Evolutionary conservation across 23 tunicate genomes (phyloP), one percentile per base, ranked within the genome.

Genomic region (Styela clava): DNA sequence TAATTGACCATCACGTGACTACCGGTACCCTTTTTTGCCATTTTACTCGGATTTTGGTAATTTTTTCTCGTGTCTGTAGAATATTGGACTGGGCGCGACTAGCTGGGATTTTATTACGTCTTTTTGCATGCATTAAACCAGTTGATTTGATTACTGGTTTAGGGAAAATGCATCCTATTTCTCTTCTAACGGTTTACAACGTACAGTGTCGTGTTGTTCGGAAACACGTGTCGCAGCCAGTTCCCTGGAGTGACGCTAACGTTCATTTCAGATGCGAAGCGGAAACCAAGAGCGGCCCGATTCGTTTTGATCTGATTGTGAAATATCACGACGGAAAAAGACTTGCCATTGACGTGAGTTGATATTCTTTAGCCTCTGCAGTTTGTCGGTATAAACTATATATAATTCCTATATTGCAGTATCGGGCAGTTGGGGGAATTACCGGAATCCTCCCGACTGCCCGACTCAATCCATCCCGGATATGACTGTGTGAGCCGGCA

Each of bases 271-370:
- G 35, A 27, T 71, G 77, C 77, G 35, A 22, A 3, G 23, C 34
- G 77, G 77, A 71, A 71, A 26, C 37, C 24, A 27, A 22, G 29
- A 3, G 7, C 7, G 77, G 77, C 16, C 77, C 77, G 34, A 22
- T 71, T 21, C 77, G 77, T 26, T 71, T 71, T 71, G 37, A 71
- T 32, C 35, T 71, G 77, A 3, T 29, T 30, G 77, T 71, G 7
- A 32, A 27, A 7, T 71, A 30, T 30, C 77, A 71, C 35, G 16
- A 71, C 77, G 77, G 77, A 19, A 3, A 33, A 21, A 26, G 35
- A 30, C 77, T 33, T 2, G 32, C 12, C 3, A 32, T 71, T 26
- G 34, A 71, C 29, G 77, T 71, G 35, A 71, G 77, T 71, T n/a
- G n/a, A n/a, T n/a, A n/a, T n/a, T n/a, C 9, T 44, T 44, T 12